A percentile compares a stretch with the other conserved stretches of the same genome.
Evolutionary conservation across 2,888 invertebrate genomes (phyloP).

Genomic region (Ichneumoninae sp.): DNA sequence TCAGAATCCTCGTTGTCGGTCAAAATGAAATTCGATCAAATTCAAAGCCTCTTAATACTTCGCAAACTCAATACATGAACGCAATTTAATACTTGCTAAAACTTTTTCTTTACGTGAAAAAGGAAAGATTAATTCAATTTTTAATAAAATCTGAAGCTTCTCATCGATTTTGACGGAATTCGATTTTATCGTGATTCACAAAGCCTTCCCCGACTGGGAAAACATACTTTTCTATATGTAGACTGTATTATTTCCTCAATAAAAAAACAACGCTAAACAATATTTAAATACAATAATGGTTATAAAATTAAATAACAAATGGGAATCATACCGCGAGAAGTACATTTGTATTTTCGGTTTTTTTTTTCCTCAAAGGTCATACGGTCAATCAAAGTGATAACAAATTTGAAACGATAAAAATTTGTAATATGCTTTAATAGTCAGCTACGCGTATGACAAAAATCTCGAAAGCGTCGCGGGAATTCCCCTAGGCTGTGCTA

Average conservation of each 20-base stretch:
- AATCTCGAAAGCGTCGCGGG: constrained; percentile 16
- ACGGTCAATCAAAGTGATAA: neutral
- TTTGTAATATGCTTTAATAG: neutral
- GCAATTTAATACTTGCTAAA: neutral
- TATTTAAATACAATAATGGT: neutral
- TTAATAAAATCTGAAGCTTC: neutral
- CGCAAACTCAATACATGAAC: neutral
- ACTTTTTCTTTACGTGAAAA: neutral
- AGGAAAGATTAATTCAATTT: neutral
- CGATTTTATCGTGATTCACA: neutral
- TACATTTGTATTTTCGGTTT: neutral
- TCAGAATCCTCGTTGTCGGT: neutral
- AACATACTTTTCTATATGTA: neutral
- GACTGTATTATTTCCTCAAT: neutral
- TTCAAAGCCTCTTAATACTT: neutral
- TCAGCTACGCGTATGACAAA: neutral
- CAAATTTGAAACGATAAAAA: neutral
- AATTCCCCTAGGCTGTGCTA: neutral
- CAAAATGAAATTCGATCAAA: neutral
- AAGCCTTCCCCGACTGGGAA: neutral
- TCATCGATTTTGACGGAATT: neutral
- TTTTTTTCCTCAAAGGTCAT: neutral
- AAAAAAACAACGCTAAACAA: neutral
- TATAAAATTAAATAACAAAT: neutral
- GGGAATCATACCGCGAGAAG: neutral